phyloP scores from a whole-genome alignment of 2,888 invertebrate genomes.

The Tipula confusa region DNA sequence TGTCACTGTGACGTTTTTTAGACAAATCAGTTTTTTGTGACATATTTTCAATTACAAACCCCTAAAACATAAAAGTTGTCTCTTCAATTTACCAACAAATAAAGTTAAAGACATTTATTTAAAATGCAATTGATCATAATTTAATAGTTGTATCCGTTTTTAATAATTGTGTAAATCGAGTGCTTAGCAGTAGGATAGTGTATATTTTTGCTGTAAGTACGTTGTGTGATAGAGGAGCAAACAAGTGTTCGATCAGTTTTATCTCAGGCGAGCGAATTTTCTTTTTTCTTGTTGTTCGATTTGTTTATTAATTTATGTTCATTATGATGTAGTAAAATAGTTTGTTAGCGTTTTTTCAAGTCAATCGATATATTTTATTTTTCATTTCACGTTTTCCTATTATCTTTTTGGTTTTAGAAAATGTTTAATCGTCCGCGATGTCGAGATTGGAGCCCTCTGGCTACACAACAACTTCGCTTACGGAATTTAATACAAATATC shows the following conservation, averaged over 20 bases:
- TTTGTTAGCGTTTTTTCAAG: neutral
- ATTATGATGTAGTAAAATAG: neutral
- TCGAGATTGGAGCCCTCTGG: slow-evolving; percentile 74
- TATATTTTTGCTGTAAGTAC: neutral
- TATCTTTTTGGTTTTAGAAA: slow-evolving; percentile 36
- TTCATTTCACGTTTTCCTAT: neutral
- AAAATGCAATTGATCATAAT: neutral
- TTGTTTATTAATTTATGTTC: neutral
- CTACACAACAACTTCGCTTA: slow-evolving; percentile 78
- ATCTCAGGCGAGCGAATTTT: neutral
- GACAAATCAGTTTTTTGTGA: neutral
- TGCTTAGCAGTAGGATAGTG: neutral
- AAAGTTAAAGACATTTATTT: neutral
- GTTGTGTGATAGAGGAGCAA: neutral
- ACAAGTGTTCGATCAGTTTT: neutral
- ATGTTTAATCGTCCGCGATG: slow-evolving; percentile 64
- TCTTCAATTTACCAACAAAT: neutral
- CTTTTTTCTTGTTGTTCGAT: neutral
- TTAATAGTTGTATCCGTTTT: neutral
- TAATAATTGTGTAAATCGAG: neutral
- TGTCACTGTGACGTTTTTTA: slow-evolving; percentile 26
- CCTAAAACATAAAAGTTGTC: neutral
- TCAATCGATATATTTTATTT: neutral
- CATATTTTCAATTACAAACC: neutral
- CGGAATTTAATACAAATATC: slow-evolving; percentile 74